Evolutionary conservation across 2,113 vertebrate species (phyloP), one percentile per base, ranked within the genome.

Genomic region (Sander lucioperca): DNA sequence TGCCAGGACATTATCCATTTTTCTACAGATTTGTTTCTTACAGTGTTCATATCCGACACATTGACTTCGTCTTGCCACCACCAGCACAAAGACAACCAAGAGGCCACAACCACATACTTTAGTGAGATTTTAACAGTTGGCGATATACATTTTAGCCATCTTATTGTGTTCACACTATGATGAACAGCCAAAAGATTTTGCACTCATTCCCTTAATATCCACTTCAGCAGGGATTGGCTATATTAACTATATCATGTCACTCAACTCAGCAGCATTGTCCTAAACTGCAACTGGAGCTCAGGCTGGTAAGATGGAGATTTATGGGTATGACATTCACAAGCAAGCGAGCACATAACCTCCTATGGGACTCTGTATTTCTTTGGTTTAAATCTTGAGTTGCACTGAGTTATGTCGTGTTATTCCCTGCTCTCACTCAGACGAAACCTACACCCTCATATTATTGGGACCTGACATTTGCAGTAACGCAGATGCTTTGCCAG

Each of bases 381-480:
- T 23, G 58, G 68, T 82, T 76, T 63, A 70, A 77, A 83, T 70
- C 67, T 19, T 73, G 77, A 66, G 72, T 25, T 76, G 54, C 80
- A 68, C 33, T 80, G 82, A 88, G 77, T 88, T 81, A 87, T 80
- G 80, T 79, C 4, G 2, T 86, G 74, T 82, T 91, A 84, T 85
- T 84, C 88, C 83, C 74, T 36, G 56, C 83, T 72, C 83, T 67
- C 63, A 30, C 80, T 84, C 83, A 80, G 82, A 81, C 6, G 88
- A 86, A 92, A 89, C 83, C 83, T 63, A 92, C 82, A 92, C 88
- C 88, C 80, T 85, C 39, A 1, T 61, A 68, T 78, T 83, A 83
- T 39, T 78, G 80, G 63, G 77, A 79, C n/a, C 25, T 82, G 82
- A 88, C 86, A 74, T 88, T 74, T 84, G 85, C 79, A 59, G 82